A percentile compares a stretch with the other conserved stretches of the same genome.
These are phyloP conservation scores for Callimorpha dominula DNA, from an alignment of 2,888 invertebrate species.

Conservation along the genomic window DNA sequence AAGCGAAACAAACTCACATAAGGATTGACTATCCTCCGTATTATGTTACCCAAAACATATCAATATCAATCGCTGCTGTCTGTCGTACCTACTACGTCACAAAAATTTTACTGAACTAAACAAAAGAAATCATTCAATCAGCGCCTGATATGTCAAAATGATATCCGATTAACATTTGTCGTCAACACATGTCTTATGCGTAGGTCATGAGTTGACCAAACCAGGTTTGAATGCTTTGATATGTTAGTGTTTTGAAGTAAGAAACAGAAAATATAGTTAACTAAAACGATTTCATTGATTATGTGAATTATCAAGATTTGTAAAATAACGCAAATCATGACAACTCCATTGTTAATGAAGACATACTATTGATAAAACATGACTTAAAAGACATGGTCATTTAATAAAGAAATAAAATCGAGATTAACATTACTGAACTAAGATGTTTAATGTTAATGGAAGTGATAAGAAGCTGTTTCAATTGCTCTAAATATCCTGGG, in stretches of 20 bases:
- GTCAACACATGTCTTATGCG: neutral
- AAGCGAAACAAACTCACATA: too few relatives aligned
- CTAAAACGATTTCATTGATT: neutral
- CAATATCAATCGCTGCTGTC: neutral
- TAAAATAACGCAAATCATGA: too few relatives aligned
- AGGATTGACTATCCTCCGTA: neutral
- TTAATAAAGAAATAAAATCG: too few relatives aligned
- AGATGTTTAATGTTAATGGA: too few relatives aligned
- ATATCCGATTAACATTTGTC: constrained; percentile 8
- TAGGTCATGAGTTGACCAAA: neutral
- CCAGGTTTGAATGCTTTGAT: neutral
- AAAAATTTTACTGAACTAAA: neutral
- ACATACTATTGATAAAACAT: too few relatives aligned
- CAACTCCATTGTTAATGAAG: too few relatives aligned
- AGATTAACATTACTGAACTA: too few relatives aligned
- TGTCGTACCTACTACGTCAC: neutral
- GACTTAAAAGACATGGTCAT: too few relatives aligned
- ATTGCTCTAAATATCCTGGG: too few relatives aligned
- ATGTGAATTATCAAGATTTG: neutral
- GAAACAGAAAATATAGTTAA: neutral
- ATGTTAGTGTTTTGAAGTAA: neutral
- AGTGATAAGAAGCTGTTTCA: too few relatives aligned
- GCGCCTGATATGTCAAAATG: constrained; percentile 1
- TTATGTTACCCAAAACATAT: neutral
- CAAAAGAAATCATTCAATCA: constrained; percentile 1